Conservation (phyloP, 2,888 invertebrate species). For the Megastigmus dorsalis region DNA sequence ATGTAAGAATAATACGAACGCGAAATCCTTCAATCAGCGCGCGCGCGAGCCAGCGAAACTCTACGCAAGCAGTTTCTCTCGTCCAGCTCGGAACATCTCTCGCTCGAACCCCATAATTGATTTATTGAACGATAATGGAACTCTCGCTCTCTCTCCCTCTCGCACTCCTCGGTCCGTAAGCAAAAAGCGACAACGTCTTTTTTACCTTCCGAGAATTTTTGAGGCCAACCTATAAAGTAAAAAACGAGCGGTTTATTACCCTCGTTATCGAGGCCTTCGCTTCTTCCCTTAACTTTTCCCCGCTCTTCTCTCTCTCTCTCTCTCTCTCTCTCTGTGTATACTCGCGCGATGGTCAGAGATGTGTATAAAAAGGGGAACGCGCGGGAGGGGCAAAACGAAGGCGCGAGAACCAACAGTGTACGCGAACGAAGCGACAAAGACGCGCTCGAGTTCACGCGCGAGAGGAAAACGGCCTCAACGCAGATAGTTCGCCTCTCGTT, state of each 20-base stretch:
- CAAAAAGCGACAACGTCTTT: conserved; percentile 40
- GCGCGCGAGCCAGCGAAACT: not conserved
- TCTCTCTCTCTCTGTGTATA: not conserved
- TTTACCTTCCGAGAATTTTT: conserved; percentile 53
- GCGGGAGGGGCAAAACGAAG: not conserved
- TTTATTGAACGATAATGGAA: conserved; percentile 50
- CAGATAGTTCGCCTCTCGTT: conserved; percentile 6
- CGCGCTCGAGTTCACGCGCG: not conserved
- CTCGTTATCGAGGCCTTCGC: conserved; percentile 41
- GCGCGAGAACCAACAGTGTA: too few species aligned
- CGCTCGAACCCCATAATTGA: conserved; percentile 42
- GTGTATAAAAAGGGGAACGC: not conserved
- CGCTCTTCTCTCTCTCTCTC: not conserved
- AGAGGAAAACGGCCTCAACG: conserved; percentile 1
- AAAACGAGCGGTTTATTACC: conserved; percentile 50
- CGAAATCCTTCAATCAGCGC: conserved; percentile 45
- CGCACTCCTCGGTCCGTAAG: conserved; percentile 8
- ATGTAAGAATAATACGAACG: conserved; percentile 48
- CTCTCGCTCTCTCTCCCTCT: not conserved
- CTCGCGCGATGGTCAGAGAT: not conserved
- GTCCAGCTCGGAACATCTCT: conserved; percentile 7
- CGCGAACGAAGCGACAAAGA: conserved; percentile 30
- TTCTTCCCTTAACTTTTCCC: not conserved
- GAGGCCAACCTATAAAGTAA: not conserved
- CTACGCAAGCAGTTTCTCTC: not conserved